Base-by-base conservation (phyloP, 1,140 invertebrate species). In the Plutomurus gul region DNA sequence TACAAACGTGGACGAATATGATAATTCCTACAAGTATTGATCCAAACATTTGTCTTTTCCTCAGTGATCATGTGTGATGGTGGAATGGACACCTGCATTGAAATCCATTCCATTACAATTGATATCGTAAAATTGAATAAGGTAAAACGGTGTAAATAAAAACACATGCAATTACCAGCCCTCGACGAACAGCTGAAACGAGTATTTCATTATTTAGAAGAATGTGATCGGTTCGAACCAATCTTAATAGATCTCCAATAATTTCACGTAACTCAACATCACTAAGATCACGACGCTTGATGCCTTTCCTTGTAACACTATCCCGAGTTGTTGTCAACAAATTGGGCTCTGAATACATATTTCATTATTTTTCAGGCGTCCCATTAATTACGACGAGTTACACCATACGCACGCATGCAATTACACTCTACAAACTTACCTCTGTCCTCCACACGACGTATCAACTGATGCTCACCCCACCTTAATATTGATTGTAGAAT, bases 281-380 rank as follows among this genome's bases (percentile, higher is more conserved):
- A 85, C 93, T 94, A 51, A 96, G 83, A 79, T 90, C 89, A 65
- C 88, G 84, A 81, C 95, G 93, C 82, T 95, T 94, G 1, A 95
- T 90, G 4, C 94, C 94, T 86, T 95, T 94, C 37, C 94, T 90
- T 13, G 94, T 90, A 30, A 96, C 93, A 43, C 94, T 95, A 86
- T 96, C 95, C 20, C 95, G 93, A 7, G 95, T 96, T 85, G 96
- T 94, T 85, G 92, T 95, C 39, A 97, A 89, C 60, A 97, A 87
- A 88, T 97, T 97, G 8, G 96, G 96, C 85, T 97, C 96, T 89
- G 89, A 84, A 87, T 87, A 78, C 20, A 33, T 10, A 47, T 46
- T 71, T 51, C 78, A 11, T 30, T 60, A 49, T 70, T 18, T n/a
- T n/a, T n/a, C n/a, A n/a, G n/a, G n/a, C n/a, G n/a, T n/a, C n/a